Percentiles rank a stretch among this genome's conserved stretches.
These are phyloP conservation scores for Allolobophora icterica DNA, from an alignment of 2,888 invertebrate species.

Conservation along the genomic window DNA sequence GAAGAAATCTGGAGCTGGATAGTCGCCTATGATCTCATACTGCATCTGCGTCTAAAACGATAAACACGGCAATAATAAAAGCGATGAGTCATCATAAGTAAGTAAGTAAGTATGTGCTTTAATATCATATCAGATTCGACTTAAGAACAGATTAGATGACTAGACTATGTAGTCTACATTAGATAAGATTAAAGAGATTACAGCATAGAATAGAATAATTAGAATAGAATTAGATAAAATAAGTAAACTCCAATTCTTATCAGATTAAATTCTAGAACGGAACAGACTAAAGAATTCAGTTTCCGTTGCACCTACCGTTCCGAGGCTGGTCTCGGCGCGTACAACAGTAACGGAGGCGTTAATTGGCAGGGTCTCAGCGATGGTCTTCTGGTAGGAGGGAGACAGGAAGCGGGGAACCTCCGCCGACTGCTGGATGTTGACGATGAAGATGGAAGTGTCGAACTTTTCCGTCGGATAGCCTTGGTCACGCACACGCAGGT, in stretches of 20 bases:
- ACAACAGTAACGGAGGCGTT: constrained; percentile 49
- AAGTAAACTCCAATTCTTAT: too few species aligned
- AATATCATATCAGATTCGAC: background rate
- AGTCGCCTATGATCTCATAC: constrained; percentile 54
- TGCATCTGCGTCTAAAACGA: constrained; percentile 47
- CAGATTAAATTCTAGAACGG: background rate
- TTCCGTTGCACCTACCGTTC: background rate
- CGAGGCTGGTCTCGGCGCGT: constrained; percentile 19
- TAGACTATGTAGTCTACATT: background rate
- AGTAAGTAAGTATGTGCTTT: too few species aligned
- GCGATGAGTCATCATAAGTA: background rate
- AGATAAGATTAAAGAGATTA: background rate
- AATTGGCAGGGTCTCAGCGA: constrained; percentile 51
- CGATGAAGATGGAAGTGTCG: constrained; percentile 52
- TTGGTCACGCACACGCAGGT: constrained; percentile 43
- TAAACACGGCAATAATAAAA: background rate
- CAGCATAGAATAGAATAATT: background rate
- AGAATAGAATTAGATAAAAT: too few species aligned
- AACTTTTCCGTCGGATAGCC: constrained; percentile 50
- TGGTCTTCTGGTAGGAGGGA: constrained; percentile 40
- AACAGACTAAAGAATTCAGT: background rate
- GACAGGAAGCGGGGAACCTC: constrained; percentile 52
- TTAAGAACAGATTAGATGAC: background rate
- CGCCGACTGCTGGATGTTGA: constrained; percentile 49
- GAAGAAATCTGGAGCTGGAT: constrained; percentile 57